Percentiles rank a stretch among this genome's conserved stretches.
Evolutionary conservation across 1,140 invertebrate genomes (phyloP).

Genomic region (Rhysida immarginata): DNA sequence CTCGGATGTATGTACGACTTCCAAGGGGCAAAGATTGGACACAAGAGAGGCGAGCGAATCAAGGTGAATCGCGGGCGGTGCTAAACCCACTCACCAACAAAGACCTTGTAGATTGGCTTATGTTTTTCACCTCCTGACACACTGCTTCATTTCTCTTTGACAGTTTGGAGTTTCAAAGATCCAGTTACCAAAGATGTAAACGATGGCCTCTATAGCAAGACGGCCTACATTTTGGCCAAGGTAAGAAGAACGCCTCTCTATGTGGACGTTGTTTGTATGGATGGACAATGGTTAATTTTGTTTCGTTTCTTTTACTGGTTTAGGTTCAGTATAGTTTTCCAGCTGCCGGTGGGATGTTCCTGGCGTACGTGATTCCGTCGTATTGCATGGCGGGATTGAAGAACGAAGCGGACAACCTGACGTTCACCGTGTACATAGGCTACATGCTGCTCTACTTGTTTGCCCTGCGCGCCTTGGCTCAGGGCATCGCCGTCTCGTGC

Average conservation of each 20-base stretch:
- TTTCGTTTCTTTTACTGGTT: constrained; percentile 22
- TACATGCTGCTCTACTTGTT: constrained; percentile 63
- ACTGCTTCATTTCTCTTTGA: too few species aligned
- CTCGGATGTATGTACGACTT: too few species aligned
- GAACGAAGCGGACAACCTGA: constrained; percentile 38
- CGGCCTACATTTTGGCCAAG: constrained; percentile 58
- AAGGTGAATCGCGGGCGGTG: too few species aligned
- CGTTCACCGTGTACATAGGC: constrained; percentile 59
- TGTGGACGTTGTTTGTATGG: too few species aligned
- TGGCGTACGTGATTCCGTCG: constrained; percentile 67
- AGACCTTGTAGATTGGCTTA: too few species aligned
- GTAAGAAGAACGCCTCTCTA: constrained; percentile 41
- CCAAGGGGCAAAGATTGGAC: too few species aligned
- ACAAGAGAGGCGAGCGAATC: too few species aligned
- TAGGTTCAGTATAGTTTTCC: constrained; percentile 43
- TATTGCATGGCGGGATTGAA: constrained; percentile 74
- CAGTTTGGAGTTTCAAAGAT: constrained; percentile 43
- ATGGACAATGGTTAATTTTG: too few species aligned
- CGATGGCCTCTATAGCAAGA: constrained; percentile 58
- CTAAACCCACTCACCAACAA: too few species aligned
- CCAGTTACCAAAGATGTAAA: constrained; percentile 60
- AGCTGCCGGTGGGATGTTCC: constrained; percentile 48
- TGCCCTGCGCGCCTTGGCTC: constrained; percentile 49
- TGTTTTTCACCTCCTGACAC: too few species aligned
- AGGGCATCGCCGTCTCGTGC: constrained; percentile 48